phyloP scores from a whole-genome alignment of 1,140 invertebrate genomes.

The Heliothis subflexa region DNA sequence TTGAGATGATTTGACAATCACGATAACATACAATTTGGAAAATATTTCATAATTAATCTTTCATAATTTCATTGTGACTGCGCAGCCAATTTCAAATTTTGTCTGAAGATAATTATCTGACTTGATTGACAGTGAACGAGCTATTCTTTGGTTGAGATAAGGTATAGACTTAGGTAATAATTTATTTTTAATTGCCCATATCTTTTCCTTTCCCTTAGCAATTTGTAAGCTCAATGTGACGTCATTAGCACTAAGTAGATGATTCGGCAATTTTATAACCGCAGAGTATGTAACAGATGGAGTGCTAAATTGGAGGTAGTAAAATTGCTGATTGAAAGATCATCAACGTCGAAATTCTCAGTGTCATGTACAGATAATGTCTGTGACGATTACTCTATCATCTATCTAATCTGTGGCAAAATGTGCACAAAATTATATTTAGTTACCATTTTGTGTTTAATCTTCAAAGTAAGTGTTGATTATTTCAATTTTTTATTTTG shows the following conservation, averaged over 20 bases:
- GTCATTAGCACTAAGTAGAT: not conserved
- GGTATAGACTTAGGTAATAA: slow-evolving; percentile 33
- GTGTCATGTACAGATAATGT: too few species aligned
- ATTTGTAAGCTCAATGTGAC: slow-evolving; percentile 15
- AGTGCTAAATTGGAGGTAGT: not conserved
- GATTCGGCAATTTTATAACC: not conserved
- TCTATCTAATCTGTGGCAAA: not conserved
- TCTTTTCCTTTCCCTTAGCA: not conserved
- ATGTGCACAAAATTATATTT: too few species aligned
- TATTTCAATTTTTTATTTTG: not conserved
- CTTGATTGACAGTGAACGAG: slow-evolving; percentile 35
- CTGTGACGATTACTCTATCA: not conserved
- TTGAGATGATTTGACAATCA: slow-evolving; percentile 31
- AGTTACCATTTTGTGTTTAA: not conserved
- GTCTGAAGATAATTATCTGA: slow-evolving; percentile 30
- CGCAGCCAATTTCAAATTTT: not conserved
- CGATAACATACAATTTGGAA: slow-evolving; percentile 18
- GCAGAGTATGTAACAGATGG: not conserved
- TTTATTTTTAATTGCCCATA: slow-evolving; percentile 17
- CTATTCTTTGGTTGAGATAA: slow-evolving; percentile 26
- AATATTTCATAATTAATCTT: slow-evolving; percentile 39
- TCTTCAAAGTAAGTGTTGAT: not conserved
- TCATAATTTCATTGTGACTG: slow-evolving; percentile 38
- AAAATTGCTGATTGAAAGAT: not conserved
- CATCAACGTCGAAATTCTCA: not conserved